Evolutionary conservation across 2,797 vertebrate species (phyloP).

Genomic region (Siniperca scherzeri): DNA sequence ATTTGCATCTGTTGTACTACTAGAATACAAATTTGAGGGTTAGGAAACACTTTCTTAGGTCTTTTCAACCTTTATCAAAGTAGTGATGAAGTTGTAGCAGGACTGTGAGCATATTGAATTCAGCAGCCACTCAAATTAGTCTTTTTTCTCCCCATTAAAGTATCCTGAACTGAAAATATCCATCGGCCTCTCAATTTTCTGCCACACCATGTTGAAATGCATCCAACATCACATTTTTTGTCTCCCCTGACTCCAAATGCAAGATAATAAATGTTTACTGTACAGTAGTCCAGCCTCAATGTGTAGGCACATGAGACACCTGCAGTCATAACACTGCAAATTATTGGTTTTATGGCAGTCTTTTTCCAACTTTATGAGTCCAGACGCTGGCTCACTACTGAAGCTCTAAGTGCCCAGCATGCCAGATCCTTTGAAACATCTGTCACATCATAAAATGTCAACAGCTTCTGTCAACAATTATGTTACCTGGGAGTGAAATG

Average conservation of each 20-base stretch:
- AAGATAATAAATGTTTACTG: conserved; percentile 4
- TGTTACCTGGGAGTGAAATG: conserved; percentile 38
- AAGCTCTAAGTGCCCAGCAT: conserved; percentile 44
- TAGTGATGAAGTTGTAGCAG: background rate
- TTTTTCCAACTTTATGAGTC: conserved; percentile 53
- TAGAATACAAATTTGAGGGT: background rate
- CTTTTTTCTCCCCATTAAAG: background rate
- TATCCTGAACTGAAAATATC: background rate
- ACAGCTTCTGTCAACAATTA: conserved; percentile 50
- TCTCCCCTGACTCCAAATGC: background rate
- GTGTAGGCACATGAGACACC: conserved; percentile 35
- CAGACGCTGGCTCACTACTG: conserved; percentile 44
- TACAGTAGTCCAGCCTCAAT: background rate
- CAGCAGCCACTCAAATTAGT: background rate
- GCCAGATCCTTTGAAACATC: conserved; percentile 62
- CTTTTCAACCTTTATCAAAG: background rate
- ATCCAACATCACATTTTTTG: background rate
- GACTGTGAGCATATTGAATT: background rate
- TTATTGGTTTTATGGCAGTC: conserved; percentile 50
- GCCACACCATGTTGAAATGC: background rate
- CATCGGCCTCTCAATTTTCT: background rate
- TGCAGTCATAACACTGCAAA: conserved; percentile 39
- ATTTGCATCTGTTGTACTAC: conserved; percentile 16
- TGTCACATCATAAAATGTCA: conserved; percentile 68
- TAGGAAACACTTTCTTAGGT: background rate